phyloP scores from a whole-genome alignment of 2,797 vertebrate genomes.

The Tinamus major region DNA sequence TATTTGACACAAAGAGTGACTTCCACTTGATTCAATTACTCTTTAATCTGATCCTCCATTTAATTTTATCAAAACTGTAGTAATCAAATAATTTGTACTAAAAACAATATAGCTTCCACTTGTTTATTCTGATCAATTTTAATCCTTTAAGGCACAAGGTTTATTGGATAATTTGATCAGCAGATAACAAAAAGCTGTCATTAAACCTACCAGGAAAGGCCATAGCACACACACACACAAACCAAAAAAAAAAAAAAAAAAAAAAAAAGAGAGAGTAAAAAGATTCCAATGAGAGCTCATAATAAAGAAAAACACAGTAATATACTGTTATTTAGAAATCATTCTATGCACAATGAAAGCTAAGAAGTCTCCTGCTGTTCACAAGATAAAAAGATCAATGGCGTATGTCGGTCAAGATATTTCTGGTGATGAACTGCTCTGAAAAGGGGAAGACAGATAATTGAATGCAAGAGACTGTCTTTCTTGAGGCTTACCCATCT shows the following conservation, averaged over 20 bases:
- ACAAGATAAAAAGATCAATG: constrained; percentile 10
- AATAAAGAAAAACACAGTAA: background rate
- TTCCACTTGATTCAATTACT: constrained; percentile 62
- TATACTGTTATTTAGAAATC: constrained; percentile 42
- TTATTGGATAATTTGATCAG: constrained; percentile 46
- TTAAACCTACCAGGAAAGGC: constrained; percentile 18
- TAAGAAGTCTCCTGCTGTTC: constrained; percentile 18
- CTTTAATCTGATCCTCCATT: constrained; percentile 65
- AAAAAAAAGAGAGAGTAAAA: background rate
- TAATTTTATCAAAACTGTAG: constrained; percentile 57
- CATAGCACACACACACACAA: background rate
- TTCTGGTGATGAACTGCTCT: constrained; percentile 3
- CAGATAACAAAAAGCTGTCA: background rate
- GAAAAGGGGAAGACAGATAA: background rate
- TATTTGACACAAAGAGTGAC: background rate
- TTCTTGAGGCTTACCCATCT: background rate
- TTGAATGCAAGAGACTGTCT: background rate
- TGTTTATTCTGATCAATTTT: constrained; percentile 56
- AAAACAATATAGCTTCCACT: constrained; percentile 54
- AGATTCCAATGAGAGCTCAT: background rate
- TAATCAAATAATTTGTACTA: constrained; percentile 57
- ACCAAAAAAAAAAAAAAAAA: background rate
- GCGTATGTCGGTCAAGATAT: background rate
- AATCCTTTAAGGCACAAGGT: constrained; percentile 11
- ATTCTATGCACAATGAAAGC: background rate